phyloP scores from a whole-genome alignment of 2,113 vertebrate genomes.

The Cheirogaleus medius region DNA sequence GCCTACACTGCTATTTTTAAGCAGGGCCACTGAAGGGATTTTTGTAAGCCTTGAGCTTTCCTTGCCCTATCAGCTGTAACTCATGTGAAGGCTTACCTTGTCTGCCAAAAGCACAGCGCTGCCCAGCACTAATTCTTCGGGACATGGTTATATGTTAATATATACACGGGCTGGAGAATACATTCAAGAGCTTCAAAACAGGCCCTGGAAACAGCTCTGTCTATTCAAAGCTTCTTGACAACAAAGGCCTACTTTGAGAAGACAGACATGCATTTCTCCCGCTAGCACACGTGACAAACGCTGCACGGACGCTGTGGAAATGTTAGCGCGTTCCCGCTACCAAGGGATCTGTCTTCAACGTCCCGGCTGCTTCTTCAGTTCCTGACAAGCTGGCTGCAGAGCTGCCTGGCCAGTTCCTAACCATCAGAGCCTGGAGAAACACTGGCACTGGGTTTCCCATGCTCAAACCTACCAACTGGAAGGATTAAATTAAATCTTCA shows the following conservation, averaged over 20 bases:
- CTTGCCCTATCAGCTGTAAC: background rate
- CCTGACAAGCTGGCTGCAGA: constrained; percentile 35
- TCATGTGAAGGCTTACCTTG: constrained; percentile 11
- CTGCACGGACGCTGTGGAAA: rapidly evolving
- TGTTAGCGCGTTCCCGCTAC: rapidly evolving
- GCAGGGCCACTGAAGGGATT: constrained; percentile 22
- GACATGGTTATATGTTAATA: background rate
- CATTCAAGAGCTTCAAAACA: background rate
- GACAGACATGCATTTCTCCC: background rate
- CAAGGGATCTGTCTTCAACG: background rate
- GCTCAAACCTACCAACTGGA: constrained; percentile 42
- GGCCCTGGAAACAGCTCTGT: background rate
- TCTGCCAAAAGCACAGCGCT: constrained; percentile 10
- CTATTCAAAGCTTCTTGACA: constrained; percentile 31
- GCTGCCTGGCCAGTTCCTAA: background rate
- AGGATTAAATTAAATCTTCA: constrained; percentile 59
- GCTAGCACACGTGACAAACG: background rate
- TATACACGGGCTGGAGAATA: background rate
- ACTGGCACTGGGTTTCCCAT: constrained; percentile 19
- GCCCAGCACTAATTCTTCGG: constrained; percentile 37
- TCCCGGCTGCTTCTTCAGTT: background rate
- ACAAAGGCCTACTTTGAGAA: constrained; percentile 32
- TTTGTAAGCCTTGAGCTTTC: background rate
- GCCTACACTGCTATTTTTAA: constrained; percentile 69
- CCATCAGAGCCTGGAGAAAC: constrained; percentile 10